Evolutionary conservation across 2,888 invertebrate species (phyloP).

Genomic region (Smittia sp.): DNA sequence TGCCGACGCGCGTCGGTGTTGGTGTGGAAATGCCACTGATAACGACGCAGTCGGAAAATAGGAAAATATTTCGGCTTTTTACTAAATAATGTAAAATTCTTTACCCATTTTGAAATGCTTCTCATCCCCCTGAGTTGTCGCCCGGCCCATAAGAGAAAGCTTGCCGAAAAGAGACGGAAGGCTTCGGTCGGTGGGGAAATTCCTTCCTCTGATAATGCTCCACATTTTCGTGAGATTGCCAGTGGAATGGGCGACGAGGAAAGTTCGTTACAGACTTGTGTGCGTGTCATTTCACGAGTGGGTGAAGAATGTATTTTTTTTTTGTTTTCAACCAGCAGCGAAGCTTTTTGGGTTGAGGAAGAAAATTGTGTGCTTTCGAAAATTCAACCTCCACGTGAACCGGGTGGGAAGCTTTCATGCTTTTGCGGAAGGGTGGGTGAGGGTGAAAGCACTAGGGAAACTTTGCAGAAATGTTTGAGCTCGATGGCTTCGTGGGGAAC

Average conservation of each 20-base stretch:
- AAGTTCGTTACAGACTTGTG: background rate
- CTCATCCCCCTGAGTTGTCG: background rate
- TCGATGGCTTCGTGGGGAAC: slow-evolving; percentile 13
- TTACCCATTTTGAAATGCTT: background rate
- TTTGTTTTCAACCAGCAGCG: slow-evolving; percentile 2
- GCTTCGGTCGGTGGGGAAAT: background rate
- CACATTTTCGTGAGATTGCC: slow-evolving; percentile 11
- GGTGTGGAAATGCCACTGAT: slow-evolving; percentile 26
- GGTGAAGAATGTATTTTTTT: slow-evolving; percentile 28
- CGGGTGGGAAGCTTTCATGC: background rate
- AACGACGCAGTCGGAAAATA: slow-evolving; percentile 27
- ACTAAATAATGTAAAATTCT: slow-evolving; percentile 13
- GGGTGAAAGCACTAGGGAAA: slow-evolving; percentile 20
- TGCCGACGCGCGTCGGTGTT: background rate
- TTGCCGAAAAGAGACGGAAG: slow-evolving; percentile 31
- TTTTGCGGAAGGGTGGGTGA: background rate
- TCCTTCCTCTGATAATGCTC: slow-evolving; percentile 21
- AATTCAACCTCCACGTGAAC: slow-evolving; percentile 8
- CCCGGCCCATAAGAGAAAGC: background rate
- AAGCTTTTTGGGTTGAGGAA: slow-evolving; percentile 24
- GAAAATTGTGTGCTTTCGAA: slow-evolving; percentile 22
- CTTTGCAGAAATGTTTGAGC: background rate
- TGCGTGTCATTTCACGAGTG: background rate
- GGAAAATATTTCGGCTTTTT: slow-evolving; percentile 27
- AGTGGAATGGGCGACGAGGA: background rate